phyloP scores from a whole-genome alignment of 2,888 invertebrate species.

The Tromatobia lineatoria region DNA sequence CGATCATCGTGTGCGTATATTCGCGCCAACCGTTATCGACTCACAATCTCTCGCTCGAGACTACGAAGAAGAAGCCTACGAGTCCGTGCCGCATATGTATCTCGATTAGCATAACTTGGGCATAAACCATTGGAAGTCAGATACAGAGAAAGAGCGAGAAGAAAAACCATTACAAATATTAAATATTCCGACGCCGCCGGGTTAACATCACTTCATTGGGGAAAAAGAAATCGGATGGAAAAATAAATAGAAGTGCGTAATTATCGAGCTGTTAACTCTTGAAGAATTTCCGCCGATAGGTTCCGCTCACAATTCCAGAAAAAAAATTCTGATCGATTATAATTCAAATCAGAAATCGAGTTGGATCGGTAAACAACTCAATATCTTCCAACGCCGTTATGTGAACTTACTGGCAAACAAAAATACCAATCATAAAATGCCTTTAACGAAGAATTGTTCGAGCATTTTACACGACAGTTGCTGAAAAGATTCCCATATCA shows the following conservation, averaged over 20 bases:
- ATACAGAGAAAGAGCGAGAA: conserved; percentile 48
- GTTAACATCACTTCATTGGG: conserved; percentile 58
- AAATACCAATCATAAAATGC: neutral
- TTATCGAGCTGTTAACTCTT: neutral
- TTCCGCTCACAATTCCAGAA: neutral
- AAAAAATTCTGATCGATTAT: neutral
- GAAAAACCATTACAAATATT: conserved; percentile 62
- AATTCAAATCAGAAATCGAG: too few species aligned
- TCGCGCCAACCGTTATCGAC: conserved; percentile 59
- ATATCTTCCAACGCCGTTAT: neutral
- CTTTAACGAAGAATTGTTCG: conserved; percentile 1
- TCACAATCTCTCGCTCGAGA: conserved; percentile 54
- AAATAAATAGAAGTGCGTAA: neutral
- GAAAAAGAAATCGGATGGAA: conserved; percentile 15
- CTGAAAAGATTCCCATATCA: neutral
- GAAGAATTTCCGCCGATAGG: too few species aligned
- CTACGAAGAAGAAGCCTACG: conserved; percentile 5
- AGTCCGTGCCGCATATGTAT: conserved; percentile 41
- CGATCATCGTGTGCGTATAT: conserved; percentile 38
- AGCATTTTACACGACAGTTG: neutral
- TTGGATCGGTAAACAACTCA: neutral
- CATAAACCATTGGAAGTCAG: conserved; percentile 55
- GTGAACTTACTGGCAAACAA: neutral
- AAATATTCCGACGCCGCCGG: conserved; percentile 56
- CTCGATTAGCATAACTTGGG: conserved; percentile 67